A percentile compares a stretch with the other conserved stretches of the same genome.
These are phyloP conservation scores for Theocolax elegans DNA, from an alignment of 1,140 invertebrate species.

Conservation along the genomic window DNA sequence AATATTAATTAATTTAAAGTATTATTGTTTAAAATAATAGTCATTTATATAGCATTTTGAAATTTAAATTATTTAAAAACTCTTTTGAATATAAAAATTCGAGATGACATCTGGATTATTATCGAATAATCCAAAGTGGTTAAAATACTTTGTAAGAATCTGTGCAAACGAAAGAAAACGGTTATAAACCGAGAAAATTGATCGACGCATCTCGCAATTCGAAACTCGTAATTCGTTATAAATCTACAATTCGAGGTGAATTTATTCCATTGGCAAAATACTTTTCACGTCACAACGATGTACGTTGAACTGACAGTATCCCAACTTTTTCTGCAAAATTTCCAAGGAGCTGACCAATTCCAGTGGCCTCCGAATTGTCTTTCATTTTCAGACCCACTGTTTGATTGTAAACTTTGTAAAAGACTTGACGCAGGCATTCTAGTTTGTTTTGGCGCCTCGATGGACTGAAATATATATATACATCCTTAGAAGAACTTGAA, in stretches of 20 bases:
- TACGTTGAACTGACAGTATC: slow-evolving; percentile 63
- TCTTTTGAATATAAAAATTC: too few relatives aligned
- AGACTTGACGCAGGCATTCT: slow-evolving; percentile 68
- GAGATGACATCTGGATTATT: too few relatives aligned
- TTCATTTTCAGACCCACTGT: slow-evolving; percentile 70
- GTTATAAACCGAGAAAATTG: too few relatives aligned
- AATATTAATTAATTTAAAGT: too few relatives aligned
- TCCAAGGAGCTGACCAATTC: slow-evolving; percentile 68
- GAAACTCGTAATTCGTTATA: slow-evolving; percentile 32
- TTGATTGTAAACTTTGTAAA: slow-evolving; percentile 69
- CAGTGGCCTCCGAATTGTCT: slow-evolving; percentile 66
- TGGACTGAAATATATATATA: too few relatives aligned
- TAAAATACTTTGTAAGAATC: too few relatives aligned
- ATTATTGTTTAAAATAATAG: too few relatives aligned
- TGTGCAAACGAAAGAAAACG: too few relatives aligned
- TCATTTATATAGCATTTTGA: too few relatives aligned
- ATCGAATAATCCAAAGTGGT: too few relatives aligned
- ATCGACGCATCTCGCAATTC: slow-evolving; percentile 12
- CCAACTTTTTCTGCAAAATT: slow-evolving; percentile 73
- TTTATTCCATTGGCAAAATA: slow-evolving; percentile 34
- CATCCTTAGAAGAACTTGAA: too few relatives aligned
- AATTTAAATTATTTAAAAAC: too few relatives aligned
- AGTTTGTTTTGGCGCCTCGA: slow-evolving; percentile 69
- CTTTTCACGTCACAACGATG: slow-evolving; percentile 63
- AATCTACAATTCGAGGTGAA: slow-evolving; percentile 47